Evolutionary conservation across 2,113 vertebrate genomes (phyloP), one percentile per base, ranked within the genome.

Genomic region (Nestor notabilis): DNA sequence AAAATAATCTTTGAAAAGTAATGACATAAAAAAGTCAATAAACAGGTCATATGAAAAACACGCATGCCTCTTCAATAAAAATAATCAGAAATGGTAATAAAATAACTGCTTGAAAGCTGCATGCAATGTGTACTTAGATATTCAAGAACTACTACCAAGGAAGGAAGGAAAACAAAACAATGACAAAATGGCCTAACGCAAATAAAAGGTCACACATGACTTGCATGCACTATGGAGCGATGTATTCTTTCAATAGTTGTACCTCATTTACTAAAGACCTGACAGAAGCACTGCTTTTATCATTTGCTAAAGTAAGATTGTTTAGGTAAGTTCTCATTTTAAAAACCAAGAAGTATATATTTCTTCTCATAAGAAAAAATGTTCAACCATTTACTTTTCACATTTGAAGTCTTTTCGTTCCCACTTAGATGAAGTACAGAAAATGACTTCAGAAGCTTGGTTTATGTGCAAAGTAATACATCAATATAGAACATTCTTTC

Each of bases 221-320:
- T 25, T 87, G 77, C 97, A 91, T 98, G 98, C 96, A 94, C 69
- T 76, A 79, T 96, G 96, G 93, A 83, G 92, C 66, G 9, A 98
- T 87, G 96, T 92, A 74, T 94, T 96, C 89, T 93, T 97, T 97
- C 94, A 97, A 75, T 58, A 94, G 79, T 72, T 97, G 93, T 97
- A 94, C 94, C 92, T 97, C 98, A 95, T 97, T 96, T 96, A 98
- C 98, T 98, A 98, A 97, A 97, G 87, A 95, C 97, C 96, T 90
- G 97, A 97, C 96, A 98, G 98, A 97, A 98, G 98, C 98, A 98
- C 97, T 74, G 74, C 94, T 98, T 97, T 97, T 95, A 76, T 82
- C 31, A 63, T 95, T 94, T 90, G 93, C 94, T 97, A 90, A 97
- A 88, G 55, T 47, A 74, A 94, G 91, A 92, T 70, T 92, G 43